Evolutionary conservation across 2,113 vertebrate genomes (phyloP), one percentile per base, ranked within the genome.

Genomic region (Trichomycterus rosablanca): DNA sequence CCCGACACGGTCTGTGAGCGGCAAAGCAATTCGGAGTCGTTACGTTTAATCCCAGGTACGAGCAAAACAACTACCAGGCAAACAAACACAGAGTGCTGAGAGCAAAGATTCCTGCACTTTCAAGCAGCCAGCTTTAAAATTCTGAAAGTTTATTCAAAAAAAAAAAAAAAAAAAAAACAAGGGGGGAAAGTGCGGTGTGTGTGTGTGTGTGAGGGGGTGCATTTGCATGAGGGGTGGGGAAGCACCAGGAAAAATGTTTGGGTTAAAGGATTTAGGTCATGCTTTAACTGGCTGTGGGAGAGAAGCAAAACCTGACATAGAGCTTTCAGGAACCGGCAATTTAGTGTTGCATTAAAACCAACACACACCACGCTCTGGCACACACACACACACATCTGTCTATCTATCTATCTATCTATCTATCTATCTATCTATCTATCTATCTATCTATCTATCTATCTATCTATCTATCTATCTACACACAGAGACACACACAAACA

Each of bases 221-320:
- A n/a, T n/a, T n/a, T n/a, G n/a, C n/a, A n/a, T n/a, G n/a, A n/a
- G n/a, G n/a, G n/a, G n/a, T n/a, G n/a, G n/a, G n/a, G n/a, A n/a
- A n/a, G n/a, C n/a, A n/a, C n/a, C n/a, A n/a, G n/a, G n/a, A n/a
- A n/a, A 40, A 40, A 40, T n/a, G 15, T 88, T 84, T 83, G 75
- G 82, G 84, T 87, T 87, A 84, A 84, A 84, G 73, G 86, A 88
- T 89, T 87, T 88, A 81, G 86, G 86, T 88, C 86, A 86, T 61
- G 77, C 77, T 84, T 80, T 78, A 84, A 82, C 78, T 83, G 69
- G 77, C 64, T 70, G 55, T 7, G 22, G 43, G 83, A 8, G 34
- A 67, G 59, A 71, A 22, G 42, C 65, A 87, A 88, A 86, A 73
- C 82, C 86, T 70, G 86, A 80, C 77, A 66, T 76, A 82, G 84